Conservation (phyloP, 2,888 invertebrate species). For the Trissolcus japonicus region DNA sequence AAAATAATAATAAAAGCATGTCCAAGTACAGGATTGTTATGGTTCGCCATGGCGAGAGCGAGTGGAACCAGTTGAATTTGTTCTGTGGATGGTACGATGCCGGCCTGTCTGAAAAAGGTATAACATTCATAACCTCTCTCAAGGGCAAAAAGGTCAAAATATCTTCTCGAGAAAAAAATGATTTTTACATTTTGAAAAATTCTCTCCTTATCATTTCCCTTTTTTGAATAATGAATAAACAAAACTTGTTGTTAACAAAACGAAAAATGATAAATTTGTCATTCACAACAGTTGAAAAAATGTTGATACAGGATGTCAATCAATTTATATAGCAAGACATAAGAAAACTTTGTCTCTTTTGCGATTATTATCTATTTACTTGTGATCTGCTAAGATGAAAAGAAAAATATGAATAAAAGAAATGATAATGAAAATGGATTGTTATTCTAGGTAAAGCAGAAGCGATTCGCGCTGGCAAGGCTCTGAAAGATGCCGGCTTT, state of each 20-base stretch:
- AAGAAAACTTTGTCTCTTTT: too few species aligned
- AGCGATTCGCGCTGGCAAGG: slow-evolving; percentile 84
- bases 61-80: slow-evolving; percentile 81
- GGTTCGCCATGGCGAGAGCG: slow-evolving; percentile 82
- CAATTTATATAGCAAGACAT: too few species aligned
- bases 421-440: neutral
- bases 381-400: too few species aligned
- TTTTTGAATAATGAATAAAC: too few species aligned
- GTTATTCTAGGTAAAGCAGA: slow-evolving; percentile 80
- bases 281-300: too few species aligned
- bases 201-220: too few species aligned
- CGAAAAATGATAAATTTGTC: too few species aligned
- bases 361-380: too few species aligned
- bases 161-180: neutral
- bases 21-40: slow-evolving; percentile 80
- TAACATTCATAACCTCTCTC: slow-evolving; percentile 52
- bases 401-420: too few species aligned
- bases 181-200: too few species aligned
- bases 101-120: slow-evolving; percentile 80
- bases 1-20: slow-evolving; percentile 62
- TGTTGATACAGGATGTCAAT: too few species aligned
- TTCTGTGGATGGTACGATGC: slow-evolving; percentile 83
- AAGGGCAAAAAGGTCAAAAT: slow-evolving; percentile 63
- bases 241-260: too few species aligned
- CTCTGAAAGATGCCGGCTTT: slow-evolving; percentile 83